A percentile compares a stretch with the other conserved stretches of the same genome.
These are phyloP conservation scores for Archips crataeganus DNA, from an alignment of 2,888 invertebrate genomes.

Conservation along the genomic window DNA sequence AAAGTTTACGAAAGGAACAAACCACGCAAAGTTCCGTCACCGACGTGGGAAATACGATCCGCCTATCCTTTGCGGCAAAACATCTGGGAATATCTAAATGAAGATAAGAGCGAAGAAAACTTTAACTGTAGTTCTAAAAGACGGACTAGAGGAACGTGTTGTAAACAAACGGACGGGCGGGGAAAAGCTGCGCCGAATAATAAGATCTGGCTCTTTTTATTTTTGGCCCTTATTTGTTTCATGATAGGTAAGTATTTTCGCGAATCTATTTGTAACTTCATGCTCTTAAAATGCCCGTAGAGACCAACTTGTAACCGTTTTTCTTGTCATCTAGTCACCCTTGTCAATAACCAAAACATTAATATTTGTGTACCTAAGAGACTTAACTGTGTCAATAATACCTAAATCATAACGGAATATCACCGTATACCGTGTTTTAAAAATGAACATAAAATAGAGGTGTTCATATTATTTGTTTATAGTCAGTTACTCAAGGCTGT, in stretches of 20 bases:
- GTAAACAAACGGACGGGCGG: conserved; percentile 57
- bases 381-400: too few species aligned
- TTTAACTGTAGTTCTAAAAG: conserved; percentile 50
- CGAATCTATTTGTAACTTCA: background rate
- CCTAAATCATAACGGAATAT: too few species aligned
- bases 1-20: conserved; percentile 66
- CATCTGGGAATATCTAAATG: conserved; percentile 73
- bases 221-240: conserved; percentile 53
- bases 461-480: conserved; percentile 21
- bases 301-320: background rate
- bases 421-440: too few species aligned
- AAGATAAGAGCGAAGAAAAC: conserved; percentile 57
- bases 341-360: too few species aligned
- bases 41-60: conserved; percentile 67
- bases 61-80: conserved; percentile 68
- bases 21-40: conserved; percentile 57
- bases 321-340: background rate
- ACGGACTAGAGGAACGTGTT: conserved; percentile 55
- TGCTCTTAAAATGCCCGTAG: background rate
- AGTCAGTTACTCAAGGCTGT: conserved; percentile 38
- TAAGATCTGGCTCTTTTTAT: conserved; percentile 55
- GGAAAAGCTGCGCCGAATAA: conserved; percentile 53
- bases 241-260: conserved; percentile 57
- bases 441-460: background rate
- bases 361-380: too few species aligned